Evolutionary conservation across 2,797 vertebrate species (phyloP), one percentile per base, ranked within the genome.

Genomic region (Bufotes viridis): DNA sequence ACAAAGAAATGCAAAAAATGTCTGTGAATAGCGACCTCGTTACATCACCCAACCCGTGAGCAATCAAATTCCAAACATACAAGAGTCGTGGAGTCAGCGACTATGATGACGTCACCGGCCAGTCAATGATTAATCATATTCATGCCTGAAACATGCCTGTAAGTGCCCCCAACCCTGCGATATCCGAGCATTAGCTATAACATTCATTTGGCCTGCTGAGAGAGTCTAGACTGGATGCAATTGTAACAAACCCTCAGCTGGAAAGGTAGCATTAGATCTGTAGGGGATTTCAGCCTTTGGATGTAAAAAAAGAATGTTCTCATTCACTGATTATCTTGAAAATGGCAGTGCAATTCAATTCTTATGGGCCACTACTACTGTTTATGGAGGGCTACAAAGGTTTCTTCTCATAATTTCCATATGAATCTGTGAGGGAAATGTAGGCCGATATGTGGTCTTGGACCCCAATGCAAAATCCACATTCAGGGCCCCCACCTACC

Each of bases 21-120:
- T 42, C 29, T 20, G 18, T 49, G 15, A 74, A 74, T 49, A n/a
- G 42, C 58, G 12, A 79, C 53, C n/a, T 29, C 49, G 69, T 82
- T 9, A 82, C 81, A 82, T 82, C 81, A 82, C 22, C 57, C 9
- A 49, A 70, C 49, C 81, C 55, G 81, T 11, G 65, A 70, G 49
- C 49, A 82, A 70, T 55, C 53, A 70, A 15, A 82, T 82, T 82
- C 81, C 81, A 70, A 51, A 82, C 81, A 70, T 82, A 57, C n/a
- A 24, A 55, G 51, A 55, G 42, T 49, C 14, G 22, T 24, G 60
- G 63, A 81, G 10, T 81, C 49, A 65, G 29, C 8, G 18, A 65
- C 10, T 12, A 70, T 14, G 34, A 70, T 55, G 51, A 55, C 51
- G 22, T 70, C 49, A 55, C 22, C 7, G 1, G 12, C 49, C 6